Conservation (phyloP, 2,113 vertebrate genomes). For the Lethenteron reissneri region DNA sequence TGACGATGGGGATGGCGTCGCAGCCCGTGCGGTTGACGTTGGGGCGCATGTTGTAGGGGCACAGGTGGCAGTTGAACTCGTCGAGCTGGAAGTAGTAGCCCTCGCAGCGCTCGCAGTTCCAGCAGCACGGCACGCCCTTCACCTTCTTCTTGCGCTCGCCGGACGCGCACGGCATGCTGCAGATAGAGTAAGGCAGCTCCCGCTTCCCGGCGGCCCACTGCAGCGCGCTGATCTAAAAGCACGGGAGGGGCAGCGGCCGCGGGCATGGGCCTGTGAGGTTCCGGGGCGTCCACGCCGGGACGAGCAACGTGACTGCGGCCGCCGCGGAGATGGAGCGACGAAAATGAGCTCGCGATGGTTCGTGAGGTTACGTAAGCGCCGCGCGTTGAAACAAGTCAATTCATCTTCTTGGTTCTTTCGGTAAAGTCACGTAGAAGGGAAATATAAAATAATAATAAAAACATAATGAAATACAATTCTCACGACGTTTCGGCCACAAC, state of each 20-base stretch:
- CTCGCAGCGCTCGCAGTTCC: constrained; percentile 49
- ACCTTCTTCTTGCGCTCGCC: constrained; percentile 52
- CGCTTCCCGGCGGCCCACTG: constrained; percentile 37
- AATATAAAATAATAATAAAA: too few relatives aligned
- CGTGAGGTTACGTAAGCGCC: too few relatives aligned
- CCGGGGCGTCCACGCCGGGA: background rate
- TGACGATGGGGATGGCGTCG: constrained; percentile 36
- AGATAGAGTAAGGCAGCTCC: constrained; percentile 35
- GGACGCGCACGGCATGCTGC: constrained; percentile 42
- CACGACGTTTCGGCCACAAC: too few relatives aligned
- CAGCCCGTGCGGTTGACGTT: constrained; percentile 31
- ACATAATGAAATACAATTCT: too few relatives aligned
- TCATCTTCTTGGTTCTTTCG: too few relatives aligned
- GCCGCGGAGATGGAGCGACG: background rate
- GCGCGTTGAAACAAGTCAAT: too few relatives aligned
- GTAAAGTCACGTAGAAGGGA: too few relatives aligned
- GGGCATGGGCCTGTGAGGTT: too few relatives aligned
- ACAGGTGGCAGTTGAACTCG: constrained; percentile 35
- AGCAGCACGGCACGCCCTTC: constrained; percentile 45
- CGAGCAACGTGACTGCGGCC: background rate
- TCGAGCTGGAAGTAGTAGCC: constrained; percentile 44
- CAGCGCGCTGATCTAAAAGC: constrained; percentile 36
- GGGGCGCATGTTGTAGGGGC: constrained; percentile 37
- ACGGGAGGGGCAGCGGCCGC: background rate
- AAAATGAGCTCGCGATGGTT: too few relatives aligned